Base-by-base conservation (phyloP, 1,140 invertebrate species). In the Octopus sinensis region DNA sequence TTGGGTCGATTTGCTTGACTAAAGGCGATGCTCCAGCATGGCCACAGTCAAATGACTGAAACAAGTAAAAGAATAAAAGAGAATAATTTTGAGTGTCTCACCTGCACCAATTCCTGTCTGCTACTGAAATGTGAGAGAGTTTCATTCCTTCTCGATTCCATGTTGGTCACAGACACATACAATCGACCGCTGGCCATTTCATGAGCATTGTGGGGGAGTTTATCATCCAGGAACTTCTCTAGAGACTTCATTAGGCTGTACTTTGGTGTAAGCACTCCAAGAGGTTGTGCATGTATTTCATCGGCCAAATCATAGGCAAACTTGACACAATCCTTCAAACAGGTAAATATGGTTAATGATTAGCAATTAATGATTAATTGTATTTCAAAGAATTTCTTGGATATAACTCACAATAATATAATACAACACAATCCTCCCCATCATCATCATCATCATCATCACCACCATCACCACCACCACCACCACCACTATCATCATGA, bases 111-210 rank as follows among this genome's bases (percentile, higher is more conserved):
- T 73, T 88, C 84, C 53, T 87, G 85, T 17, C 84, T 86, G 1
- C 86, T 87, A 5, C 79, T 53, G 76, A 84, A 90, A n/a, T 84
- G 73, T 4, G 85, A 84, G 1, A 87, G 81, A 10, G 89, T 75
- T 54, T 86, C 84, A 83, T 89, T 90, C 76, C 86, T 81, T 30
- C 84, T 85, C 23, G 84, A 86, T 0, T 83, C 79, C 17, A 78
- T 80, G 52, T 86, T 86, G n/a, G 89, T 89, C n/a, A 89, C 56
- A 12, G 88, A 89, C n/a, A 89, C 83, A 80, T 82, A 85, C 56
- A 89, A 83, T 81, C 77, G 82, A 2, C 84, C 86, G 30, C 80
- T 80, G 43, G 87, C 88, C 30, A 73, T 78, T 53, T 84, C 53
- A 62, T 89, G 87, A 0, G 86, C 88, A 81, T 89, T 83, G 43